Base-by-base conservation (phyloP, 2,797 vertebrate genomes). In the Euthynnus affinis region DNA sequence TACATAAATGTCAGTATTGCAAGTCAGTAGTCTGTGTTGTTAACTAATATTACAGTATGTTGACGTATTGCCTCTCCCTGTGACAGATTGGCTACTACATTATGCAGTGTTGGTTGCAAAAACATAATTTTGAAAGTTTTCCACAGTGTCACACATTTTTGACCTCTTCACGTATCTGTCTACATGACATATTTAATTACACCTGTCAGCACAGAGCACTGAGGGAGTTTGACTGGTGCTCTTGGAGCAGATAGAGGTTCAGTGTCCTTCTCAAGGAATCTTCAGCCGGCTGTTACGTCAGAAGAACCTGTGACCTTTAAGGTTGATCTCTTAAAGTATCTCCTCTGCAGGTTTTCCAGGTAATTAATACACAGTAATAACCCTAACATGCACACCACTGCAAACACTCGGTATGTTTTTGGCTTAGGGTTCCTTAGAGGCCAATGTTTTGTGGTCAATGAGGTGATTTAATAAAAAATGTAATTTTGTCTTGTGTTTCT, bases 291-390 rank as follows among this genome's bases (percentile, higher is more conserved):
- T 37, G 29, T 64, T 15, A 6, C 51, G 66, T 6, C 34, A 37
- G 66, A 56, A 14, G 29, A 59, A 29, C 70, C 9, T 68, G 14
- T 68, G 68, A 73, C 73, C 63, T 76, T 76, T 58, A 56, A 27
- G 49, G n/a, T 32, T 62, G 61, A 59, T 61, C 37, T 17, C 9
- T 64, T 25, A 48, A 65, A 59, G 9, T 44, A 58, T 70, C 9
- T 66, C 40, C 67, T 71, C 40, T n/a, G 61, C 20, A 14, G 13
- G 32, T 51, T 70, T 32, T 67, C 18, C 27, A 42, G 12, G 56
- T 42, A 37, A 66, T 62, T 27, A 60, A 64, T 48, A 61, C 48
- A 22, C 49, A 61, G 40, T 42, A 13, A 37, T 10, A 37, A 37
- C 18, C 5, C 22, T 14, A 20, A 61, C 14, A 42, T 32, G 3